phyloP scores from a whole-genome alignment of 2,797 vertebrate genomes.

The Poecilia gillii region DNA sequence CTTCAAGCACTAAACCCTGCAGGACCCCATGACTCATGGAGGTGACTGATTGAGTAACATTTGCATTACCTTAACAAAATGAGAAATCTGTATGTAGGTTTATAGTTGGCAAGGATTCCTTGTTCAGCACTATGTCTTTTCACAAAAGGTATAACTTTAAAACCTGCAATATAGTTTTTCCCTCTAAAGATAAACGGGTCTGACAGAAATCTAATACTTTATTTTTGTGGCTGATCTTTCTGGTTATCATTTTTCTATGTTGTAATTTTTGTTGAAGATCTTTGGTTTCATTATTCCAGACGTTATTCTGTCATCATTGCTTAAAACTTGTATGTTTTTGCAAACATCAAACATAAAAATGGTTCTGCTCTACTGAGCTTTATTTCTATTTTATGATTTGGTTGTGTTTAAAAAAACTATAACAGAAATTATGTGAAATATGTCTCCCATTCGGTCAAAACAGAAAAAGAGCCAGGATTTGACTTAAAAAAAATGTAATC shows the following conservation, averaged over 20 bases:
- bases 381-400: constrained; percentile 5
- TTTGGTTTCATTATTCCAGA: not conserved
- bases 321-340: not conserved
- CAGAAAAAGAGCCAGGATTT: constrained; percentile 52
- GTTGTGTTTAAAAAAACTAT: constrained; percentile 38
- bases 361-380: not conserved
- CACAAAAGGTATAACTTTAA: not conserved
- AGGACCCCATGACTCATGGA: not conserved
- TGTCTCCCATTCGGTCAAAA: constrained; percentile 39
- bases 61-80: not conserved
- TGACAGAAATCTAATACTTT: not conserved
- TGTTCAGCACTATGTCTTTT: not conserved
- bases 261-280: not conserved
- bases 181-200: not conserved
- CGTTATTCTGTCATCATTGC: not conserved
- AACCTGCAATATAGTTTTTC: not conserved
- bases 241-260: not conserved
- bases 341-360: not conserved
- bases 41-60: not conserved
- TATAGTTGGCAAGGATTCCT: not conserved
- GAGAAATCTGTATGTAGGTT: not conserved
- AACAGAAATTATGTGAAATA: constrained; percentile 41
- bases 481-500: constrained; percentile 38
- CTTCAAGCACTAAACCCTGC: not conserved
- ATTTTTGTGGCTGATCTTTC: not conserved